These are phyloP conservation scores for Drosophila auraria DNA, from an alignment of 1,140 invertebrate species.

Conservation along the genomic window DNA sequence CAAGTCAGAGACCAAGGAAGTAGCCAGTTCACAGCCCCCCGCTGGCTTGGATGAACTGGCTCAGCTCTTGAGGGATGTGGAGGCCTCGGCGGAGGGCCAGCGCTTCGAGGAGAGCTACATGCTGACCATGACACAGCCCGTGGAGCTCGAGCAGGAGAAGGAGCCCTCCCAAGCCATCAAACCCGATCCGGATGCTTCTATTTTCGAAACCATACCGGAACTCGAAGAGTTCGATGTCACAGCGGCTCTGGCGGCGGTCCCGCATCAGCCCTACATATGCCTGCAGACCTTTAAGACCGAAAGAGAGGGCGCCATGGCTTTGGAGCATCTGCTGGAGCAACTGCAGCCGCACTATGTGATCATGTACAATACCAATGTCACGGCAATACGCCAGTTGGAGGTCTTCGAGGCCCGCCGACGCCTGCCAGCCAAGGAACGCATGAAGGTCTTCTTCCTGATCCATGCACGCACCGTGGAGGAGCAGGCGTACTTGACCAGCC, in stretches of 20 bases:
- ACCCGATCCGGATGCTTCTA: slow-evolving; percentile 80
- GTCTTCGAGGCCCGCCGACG: slow-evolving; percentile 92
- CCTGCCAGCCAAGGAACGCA: slow-evolving; percentile 86
- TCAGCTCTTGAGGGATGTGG: slow-evolving; percentile 61
- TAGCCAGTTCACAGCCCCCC: not conserved
- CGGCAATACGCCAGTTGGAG: slow-evolving; percentile 95
- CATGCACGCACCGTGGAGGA: slow-evolving; percentile 97
- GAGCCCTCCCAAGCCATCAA: slow-evolving; percentile 51
- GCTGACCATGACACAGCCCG: slow-evolving; percentile 88
- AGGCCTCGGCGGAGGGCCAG: slow-evolving; percentile 58
- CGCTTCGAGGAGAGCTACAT: slow-evolving; percentile 88
- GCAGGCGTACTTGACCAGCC: slow-evolving; percentile 95
- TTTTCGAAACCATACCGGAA: slow-evolving; percentile 90
- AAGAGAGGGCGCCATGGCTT: slow-evolving; percentile 88
- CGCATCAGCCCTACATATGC: slow-evolving; percentile 88
- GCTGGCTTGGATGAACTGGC: slow-evolving; percentile 62
- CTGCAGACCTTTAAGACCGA: slow-evolving; percentile 91
- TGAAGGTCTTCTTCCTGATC: slow-evolving; percentile 95
- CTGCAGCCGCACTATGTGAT: slow-evolving; percentile 93
- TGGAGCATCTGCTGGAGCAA: slow-evolving; percentile 89
- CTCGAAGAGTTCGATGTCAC: slow-evolving; percentile 89
- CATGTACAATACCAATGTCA: slow-evolving; percentile 95
- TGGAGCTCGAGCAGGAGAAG: slow-evolving; percentile 23
- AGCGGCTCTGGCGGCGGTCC: slow-evolving; percentile 85
- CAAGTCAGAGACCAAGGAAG: not conserved